Conservation (phyloP, 2,888 invertebrate species). For the Nephrotoma flavescens region DNA sequence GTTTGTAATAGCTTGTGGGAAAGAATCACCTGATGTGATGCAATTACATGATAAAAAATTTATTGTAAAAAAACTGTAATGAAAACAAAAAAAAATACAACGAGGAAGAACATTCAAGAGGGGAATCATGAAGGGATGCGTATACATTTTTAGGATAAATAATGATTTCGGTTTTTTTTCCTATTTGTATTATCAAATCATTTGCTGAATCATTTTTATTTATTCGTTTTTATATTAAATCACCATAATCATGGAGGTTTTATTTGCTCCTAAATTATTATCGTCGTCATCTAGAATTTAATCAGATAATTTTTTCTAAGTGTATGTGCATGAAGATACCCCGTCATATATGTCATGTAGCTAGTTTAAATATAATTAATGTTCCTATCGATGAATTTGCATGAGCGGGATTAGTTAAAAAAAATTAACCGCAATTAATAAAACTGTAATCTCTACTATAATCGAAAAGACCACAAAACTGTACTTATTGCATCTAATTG, state of each 20-base stretch:
- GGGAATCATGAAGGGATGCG: neutral
- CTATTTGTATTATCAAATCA: neutral
- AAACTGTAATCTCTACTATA: neutral
- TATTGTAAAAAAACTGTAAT: neutral
- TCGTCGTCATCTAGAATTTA: neutral
- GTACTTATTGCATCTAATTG: neutral
- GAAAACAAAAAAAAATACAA: neutral
- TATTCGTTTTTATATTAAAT: neutral
- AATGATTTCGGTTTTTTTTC: neutral
- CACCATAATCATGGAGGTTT: neutral
- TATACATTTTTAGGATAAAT: neutral
- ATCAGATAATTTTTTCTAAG: neutral
- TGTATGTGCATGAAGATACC: neutral
- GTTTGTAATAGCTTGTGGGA: neutral
- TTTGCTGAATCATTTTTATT: neutral
- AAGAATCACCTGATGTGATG: conserved; percentile 4
- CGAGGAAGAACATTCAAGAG: neutral
- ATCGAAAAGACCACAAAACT: neutral
- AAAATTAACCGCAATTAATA: neutral
- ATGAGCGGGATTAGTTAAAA: neutral
- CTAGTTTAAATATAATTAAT: neutral
- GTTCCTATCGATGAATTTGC: neutral
- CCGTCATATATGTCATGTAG: neutral
- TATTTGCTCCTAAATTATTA: neutral
- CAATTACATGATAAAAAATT: neutral